Percentiles rank a stretch among this genome's conserved stretches.
Conservation (phyloP, 2,888 invertebrate genomes). For the Tipula lateralis region DNA sequence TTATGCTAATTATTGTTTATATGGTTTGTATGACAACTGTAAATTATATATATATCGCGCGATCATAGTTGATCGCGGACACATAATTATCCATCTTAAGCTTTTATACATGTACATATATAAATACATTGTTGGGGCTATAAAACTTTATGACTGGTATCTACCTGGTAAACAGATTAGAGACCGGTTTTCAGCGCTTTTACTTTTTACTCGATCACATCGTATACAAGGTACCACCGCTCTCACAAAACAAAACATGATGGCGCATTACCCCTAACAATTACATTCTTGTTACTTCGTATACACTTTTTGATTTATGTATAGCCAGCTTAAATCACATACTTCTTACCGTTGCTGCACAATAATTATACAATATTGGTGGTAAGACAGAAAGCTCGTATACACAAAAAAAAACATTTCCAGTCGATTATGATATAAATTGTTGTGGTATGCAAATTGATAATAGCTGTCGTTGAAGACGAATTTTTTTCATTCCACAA, state of each 20-base stretch:
- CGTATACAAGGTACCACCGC: neutral
- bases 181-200: neutral
- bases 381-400: neutral
- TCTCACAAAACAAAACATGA: neutral
- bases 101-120: neutral
- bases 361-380: neutral
- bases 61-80: neutral
- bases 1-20: neutral
- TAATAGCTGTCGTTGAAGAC: neutral
- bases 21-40: neutral
- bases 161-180: neutral
- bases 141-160: neutral
- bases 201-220: neutral
- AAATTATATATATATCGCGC: neutral
- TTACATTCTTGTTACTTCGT: neutral
- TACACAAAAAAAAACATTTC: neutral
- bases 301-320: neutral
- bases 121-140: neutral
- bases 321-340: neutral
- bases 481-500: neutral
- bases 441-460: slow-evolving; percentile 19
- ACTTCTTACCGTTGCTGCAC: neutral
- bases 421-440: slow-evolving; percentile 11
- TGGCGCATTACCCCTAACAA: neutral
- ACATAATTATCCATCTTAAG: neutral